Percentiles rank a stretch among this genome's conserved stretches.
These are phyloP conservation scores for Acromyrmex heyeri DNA, from an alignment of 1,140 invertebrate species.

Conservation along the genomic window DNA sequence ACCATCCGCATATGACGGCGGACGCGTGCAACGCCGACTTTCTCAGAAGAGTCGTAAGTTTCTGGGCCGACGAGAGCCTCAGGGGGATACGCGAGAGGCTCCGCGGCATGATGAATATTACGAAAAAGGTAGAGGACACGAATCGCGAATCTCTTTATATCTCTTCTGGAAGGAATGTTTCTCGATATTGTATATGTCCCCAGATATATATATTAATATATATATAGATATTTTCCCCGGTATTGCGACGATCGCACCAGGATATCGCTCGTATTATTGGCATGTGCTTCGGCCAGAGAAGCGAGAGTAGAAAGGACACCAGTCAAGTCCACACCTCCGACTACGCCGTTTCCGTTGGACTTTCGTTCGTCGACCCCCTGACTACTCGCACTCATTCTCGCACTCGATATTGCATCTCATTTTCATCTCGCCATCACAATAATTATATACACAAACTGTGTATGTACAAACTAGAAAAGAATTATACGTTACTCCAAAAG, in stretches of 20 bases:
- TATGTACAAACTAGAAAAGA: neutral
- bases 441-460: too few relatives aligned
- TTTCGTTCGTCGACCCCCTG: slow-evolving; percentile 55
- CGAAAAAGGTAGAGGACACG: slow-evolving; percentile 75
- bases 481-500: neutral
- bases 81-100: slow-evolving; percentile 73
- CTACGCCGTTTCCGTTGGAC: slow-evolving; percentile 24
- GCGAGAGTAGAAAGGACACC: slow-evolving; percentile 28
- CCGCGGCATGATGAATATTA: slow-evolving; percentile 76
- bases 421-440: slow-evolving; percentile 20
- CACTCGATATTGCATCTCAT: slow-evolving; percentile 42
- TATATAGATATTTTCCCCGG: slow-evolving; percentile 27
- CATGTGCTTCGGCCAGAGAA: slow-evolving; percentile 54
- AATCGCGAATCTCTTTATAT: slow-evolving; percentile 60
- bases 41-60: slow-evolving; percentile 85
- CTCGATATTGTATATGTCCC: slow-evolving; percentile 53
- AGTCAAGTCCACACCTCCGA: slow-evolving; percentile 12
- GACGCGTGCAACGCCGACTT: slow-evolving; percentile 86
- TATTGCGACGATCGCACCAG: slow-evolving; percentile 24
- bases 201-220: slow-evolving; percentile 22
- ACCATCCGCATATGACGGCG: slow-evolving; percentile 84
- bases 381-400: slow-evolving; percentile 42
- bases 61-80: slow-evolving; percentile 74
- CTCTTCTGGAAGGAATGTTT: slow-evolving; percentile 55
- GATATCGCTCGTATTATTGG: slow-evolving; percentile 44